A percentile compares a stretch with the other conserved stretches of the same genome.
Conservation (phyloP, 2,888 invertebrate genomes). For the Girardia tigrina region DNA sequence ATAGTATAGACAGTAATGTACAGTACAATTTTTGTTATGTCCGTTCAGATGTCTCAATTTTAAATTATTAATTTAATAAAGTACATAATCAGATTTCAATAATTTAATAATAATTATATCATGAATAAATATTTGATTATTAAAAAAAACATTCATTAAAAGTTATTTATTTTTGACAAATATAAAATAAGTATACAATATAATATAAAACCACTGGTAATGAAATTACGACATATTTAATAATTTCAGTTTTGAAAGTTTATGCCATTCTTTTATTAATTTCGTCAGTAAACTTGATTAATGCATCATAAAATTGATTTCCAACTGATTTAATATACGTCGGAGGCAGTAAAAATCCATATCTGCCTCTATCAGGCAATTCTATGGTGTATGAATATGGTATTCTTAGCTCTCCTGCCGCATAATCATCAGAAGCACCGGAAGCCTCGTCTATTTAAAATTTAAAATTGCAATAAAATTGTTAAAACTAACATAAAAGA, state of each 20-base stretch:
- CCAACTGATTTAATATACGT: conserved; percentile 27
- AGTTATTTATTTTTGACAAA: too few species aligned
- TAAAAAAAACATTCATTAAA: too few species aligned
- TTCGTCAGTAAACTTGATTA: conserved; percentile 8
- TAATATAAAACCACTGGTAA: too few species aligned
- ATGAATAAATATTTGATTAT: too few species aligned
- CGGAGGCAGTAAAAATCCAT: conserved; percentile 36
- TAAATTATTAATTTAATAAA: too few species aligned
- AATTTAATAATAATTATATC: too few species aligned
- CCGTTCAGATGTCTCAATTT: too few species aligned
- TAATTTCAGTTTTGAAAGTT: neutral
- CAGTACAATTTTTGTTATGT: too few species aligned
- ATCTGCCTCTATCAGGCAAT: conserved; percentile 34
- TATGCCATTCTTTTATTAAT: neutral
- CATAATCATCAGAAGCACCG: conserved; percentile 37
- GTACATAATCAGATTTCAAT: too few species aligned
- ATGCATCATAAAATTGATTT: neutral
- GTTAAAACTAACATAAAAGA: conserved; percentile 32
- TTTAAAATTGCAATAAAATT: too few species aligned
- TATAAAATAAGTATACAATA: too few species aligned
- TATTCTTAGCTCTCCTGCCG: neutral
- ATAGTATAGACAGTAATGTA: too few species aligned
- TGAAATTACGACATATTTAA: neutral
- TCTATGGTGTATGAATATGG: conserved; percentile 36
- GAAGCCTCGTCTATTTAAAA: conserved; percentile 32